Evolutionary conservation across 2,888 invertebrate genomes (phyloP), one percentile per base, ranked within the genome.

Genomic region (Chloromyia formosa): DNA sequence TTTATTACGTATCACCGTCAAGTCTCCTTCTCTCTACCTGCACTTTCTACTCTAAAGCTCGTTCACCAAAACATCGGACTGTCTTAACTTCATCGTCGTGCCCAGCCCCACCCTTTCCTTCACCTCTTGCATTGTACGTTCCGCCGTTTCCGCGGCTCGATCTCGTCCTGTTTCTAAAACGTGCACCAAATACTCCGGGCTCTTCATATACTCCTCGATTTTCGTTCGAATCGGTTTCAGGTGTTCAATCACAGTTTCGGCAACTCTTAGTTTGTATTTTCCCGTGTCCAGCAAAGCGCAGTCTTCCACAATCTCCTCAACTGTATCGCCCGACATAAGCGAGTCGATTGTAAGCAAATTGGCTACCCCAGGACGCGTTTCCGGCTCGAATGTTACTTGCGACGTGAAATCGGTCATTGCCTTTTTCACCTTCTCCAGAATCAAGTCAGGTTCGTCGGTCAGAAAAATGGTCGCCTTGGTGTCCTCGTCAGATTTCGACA

Each of bases 401-500:
- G 96, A 93, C 0, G 89, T 93, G 80, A 90, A 94, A 85, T 99
- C 99, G 0, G 97, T 97, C 4, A 97, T 88, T 0, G 98, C 92
- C 86, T 95, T 96, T 81, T 92, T 93, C 16, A 97, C 85, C 84
- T 94, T 95, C 54, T 88, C 88, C 0, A 86, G 78, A 72, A 96
- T 90, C 14, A 86, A 85, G 56, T 93, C 92, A 0, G 92, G 89
- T 9, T 88, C 83, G 82, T 98, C 98, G 3, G 88, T 90, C 42
- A 99, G 84, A 79, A 92, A 89, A 76, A 99, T 93, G 73, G 94
- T 88, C 78, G 94, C 92, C 81, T 90, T 92, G 0, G 88, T 84
- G 85, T 95, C 93, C 0, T 87, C 82, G 81, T 96, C 94, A 0
- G 98, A 98, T 86, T 99, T 99, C 12, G 98, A 98, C 99, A 99